phyloP scores from a whole-genome alignment of 2,888 invertebrate genomes.

The Drosophila conformis region DNA sequence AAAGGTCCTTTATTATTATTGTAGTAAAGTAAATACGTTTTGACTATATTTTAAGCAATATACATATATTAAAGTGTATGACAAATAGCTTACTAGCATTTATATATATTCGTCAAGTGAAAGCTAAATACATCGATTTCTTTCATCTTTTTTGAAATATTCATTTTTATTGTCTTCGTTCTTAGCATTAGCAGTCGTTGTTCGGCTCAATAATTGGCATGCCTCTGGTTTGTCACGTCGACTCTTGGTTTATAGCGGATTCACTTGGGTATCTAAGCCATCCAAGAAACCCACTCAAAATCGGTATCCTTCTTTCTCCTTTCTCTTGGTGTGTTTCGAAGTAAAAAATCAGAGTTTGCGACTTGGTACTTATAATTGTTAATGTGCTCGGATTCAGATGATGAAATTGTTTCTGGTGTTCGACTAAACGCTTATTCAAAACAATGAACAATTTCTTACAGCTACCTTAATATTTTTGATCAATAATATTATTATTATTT shows the following conservation, averaged over 20 bases:
- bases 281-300: background rate
- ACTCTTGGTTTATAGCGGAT: background rate
- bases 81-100: constrained; percentile 41
- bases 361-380: background rate
- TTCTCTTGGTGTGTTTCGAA: too few relatives aligned
- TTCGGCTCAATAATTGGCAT: background rate
- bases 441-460: background rate
- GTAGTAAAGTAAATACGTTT: constrained; percentile 39
- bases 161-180: constrained; percentile 10
- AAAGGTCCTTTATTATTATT: constrained; percentile 65
- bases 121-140: constrained; percentile 31
- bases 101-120: constrained; percentile 35
- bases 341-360: background rate
- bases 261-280: background rate
- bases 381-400: background rate
- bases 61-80: constrained; percentile 40
- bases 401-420: background rate
- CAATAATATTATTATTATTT: background rate
- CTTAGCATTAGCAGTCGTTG: background rate
- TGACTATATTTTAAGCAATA: constrained; percentile 55
- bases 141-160: background rate
- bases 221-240: too few relatives aligned
- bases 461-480: background rate
- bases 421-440: background rate
- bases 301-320: too few relatives aligned